Conservation (phyloP, 2,888 invertebrate genomes). For the Rutpela maculata region DNA sequence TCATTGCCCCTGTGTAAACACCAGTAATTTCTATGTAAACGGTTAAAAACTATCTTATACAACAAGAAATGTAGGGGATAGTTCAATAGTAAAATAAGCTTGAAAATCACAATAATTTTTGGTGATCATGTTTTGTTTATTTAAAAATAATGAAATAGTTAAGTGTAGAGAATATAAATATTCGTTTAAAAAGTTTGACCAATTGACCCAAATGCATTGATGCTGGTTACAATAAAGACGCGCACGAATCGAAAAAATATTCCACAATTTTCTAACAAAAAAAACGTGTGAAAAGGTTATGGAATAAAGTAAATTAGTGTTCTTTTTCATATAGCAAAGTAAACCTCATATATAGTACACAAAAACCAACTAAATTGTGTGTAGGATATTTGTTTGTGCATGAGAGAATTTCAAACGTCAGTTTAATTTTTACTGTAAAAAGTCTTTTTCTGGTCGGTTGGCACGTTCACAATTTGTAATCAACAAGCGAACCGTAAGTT, state of each 20-base stretch:
- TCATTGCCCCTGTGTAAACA: no score
- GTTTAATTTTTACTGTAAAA: constrained; percentile 29
- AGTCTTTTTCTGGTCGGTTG: constrained; percentile 25
- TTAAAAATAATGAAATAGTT: no score
- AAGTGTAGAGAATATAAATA: no score
- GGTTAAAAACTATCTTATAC: no score
- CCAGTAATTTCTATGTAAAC: no score
- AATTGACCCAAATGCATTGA: no score
- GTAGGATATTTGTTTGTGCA: constrained; percentile 26
- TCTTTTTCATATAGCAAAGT: not conserved
- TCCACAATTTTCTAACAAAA: not conserved
- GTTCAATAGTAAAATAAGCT: no score
- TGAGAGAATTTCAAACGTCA: constrained; percentile 30
- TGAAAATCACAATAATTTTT: no score
- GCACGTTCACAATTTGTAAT: constrained; percentile 28
- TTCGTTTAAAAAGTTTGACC: no score
- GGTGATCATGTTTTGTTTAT: no score
- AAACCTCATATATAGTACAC: not conserved
- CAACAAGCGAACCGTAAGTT: constrained; percentile 31
- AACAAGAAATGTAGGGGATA: no score
- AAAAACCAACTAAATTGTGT: constrained; percentile 15
- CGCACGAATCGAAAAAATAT: not conserved
- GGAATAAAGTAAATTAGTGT: not conserved
- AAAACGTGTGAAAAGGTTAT: not conserved
- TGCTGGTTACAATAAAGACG: no score